Evolutionary conservation across 2,113 vertebrate species (phyloP).

Genomic region (Diadophis punctatus): DNA sequence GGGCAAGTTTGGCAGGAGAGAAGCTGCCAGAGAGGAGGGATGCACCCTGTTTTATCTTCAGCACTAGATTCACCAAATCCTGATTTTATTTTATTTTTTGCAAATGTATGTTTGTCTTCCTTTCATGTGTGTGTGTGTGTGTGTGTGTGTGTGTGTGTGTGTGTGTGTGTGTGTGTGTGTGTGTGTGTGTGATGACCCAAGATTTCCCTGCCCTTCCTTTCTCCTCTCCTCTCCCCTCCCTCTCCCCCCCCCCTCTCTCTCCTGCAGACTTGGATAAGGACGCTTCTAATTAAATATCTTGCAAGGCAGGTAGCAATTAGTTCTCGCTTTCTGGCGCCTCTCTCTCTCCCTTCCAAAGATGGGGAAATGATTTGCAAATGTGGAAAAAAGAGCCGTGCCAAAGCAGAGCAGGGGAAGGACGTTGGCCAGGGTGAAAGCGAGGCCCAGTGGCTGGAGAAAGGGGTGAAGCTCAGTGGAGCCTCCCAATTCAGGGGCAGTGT

Average conservation of each 20-base stretch:
- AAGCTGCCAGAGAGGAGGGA: background rate
- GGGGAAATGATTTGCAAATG: background rate
- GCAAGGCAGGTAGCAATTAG: background rate
- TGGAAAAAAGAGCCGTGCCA: background rate
- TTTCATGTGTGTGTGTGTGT: background rate
- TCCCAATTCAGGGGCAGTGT: background rate
- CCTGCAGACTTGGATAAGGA: background rate
- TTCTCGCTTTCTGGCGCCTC: background rate
- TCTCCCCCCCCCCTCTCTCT: background rate
- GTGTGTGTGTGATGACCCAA: too few relatives aligned
- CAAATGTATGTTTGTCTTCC: background rate
- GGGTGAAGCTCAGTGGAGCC: background rate
- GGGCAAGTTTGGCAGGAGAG: background rate
- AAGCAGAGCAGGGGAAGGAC: background rate
- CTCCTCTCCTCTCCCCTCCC: background rate
- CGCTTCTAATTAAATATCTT: background rate
- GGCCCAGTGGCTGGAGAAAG: background rate
- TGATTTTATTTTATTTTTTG: background rate
- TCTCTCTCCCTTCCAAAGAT: background rate
- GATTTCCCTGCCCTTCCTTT: background rate
- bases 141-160: too few relatives aligned
- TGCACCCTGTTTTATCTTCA: rapidly evolving
- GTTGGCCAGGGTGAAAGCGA: background rate
- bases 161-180: too few relatives aligned
- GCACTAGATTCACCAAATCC: background rate